A percentile compares a stretch with the other conserved stretches of the same genome.
These are phyloP conservation scores for Oithona nana DNA, from an alignment of 2,888 invertebrate genomes.

Conservation along the genomic window DNA sequence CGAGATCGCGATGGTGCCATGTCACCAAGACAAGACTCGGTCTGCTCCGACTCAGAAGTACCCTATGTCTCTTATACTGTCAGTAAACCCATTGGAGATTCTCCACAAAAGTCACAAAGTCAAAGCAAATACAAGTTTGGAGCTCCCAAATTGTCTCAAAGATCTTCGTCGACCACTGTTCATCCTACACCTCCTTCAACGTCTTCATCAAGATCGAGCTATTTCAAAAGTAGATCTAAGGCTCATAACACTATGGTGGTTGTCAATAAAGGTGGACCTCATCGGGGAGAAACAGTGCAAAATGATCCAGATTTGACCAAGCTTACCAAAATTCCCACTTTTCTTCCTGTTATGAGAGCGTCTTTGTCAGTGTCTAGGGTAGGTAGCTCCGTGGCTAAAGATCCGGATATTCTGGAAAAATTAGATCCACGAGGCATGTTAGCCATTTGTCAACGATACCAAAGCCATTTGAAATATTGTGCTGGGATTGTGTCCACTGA, in stretches of 20 bases:
- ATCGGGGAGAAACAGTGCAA: not conserved
- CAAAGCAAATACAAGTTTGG: not conserved
- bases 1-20: not conserved
- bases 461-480: constrained; percentile 61
- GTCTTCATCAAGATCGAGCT: no score
- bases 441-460: constrained; percentile 56
- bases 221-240: not conserved
- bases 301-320: not conserved
- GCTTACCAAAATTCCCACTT: constrained; percentile 60
- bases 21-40: constrained; percentile 33
- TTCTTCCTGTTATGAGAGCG: constrained; percentile 76
- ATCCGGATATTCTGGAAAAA: constrained; percentile 67
- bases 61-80: constrained; percentile 81
- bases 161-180: not conserved
- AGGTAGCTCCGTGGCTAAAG: constrained; percentile 36
- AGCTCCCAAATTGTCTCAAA: not conserved
- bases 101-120: not conserved
- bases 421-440: constrained; percentile 47
- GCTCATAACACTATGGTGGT: not conserved
- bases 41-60: constrained; percentile 69
- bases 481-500: constrained; percentile 62
- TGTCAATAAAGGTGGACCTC: not conserved
- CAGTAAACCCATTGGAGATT: constrained; percentile 55
- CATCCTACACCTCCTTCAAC: not conserved
- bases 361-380: constrained; percentile 60